Base-by-base conservation (phyloP, 2,888 invertebrate genomes). In the Euproctis similis region DNA sequence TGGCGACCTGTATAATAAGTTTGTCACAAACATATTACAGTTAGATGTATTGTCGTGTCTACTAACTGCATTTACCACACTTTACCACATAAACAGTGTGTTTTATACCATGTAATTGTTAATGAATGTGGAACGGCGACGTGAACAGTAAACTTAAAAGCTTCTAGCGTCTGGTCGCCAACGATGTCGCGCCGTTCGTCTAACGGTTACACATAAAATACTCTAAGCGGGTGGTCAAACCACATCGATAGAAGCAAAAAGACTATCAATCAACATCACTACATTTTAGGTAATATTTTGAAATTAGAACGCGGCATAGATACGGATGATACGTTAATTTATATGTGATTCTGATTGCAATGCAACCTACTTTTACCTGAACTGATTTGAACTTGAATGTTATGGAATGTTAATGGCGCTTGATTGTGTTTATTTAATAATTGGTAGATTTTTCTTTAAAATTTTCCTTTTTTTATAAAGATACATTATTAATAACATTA, bases 191-290 rank as follows among this genome's bases (percentile, higher is more conserved):
- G 40, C 61, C 62, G 62, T 56, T 59, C 64, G 36, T 38, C 58
- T 80, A 80, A 80, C 80, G 81, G 80, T 75, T 37, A 42, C 28
- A n/a, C n/a, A n/a, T n/a, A 30, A 42, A 45, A 47, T 56, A 47
- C 59, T 47, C 36, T 34, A 40, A 39, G 34, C 49, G 28, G 30
- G 35, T 28, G 33, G 14, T 21, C 21, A n/a, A 7, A 28, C 30
- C 34, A 24, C 14, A 14, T 14, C n/a, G n/a, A n/a, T n/a, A n/a
- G 27, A 25, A 32, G 34, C 30, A 56, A 42, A 59, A 64, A 63
- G 64, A 66, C 55, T 39, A 59, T 58, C 49, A 51, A 62, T 50
- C 51, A 38, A 50, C 27, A 23, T 35, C 38, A 46, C 32, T 39
- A 27, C 36, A 32, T 25, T 25, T 18, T 24, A 32, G 14, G 26